Percentiles rank a stretch among this genome's conserved stretches.
Evolutionary conservation across 2,113 vertebrate species (phyloP).

Genomic region (Merops nubicus): DNA sequence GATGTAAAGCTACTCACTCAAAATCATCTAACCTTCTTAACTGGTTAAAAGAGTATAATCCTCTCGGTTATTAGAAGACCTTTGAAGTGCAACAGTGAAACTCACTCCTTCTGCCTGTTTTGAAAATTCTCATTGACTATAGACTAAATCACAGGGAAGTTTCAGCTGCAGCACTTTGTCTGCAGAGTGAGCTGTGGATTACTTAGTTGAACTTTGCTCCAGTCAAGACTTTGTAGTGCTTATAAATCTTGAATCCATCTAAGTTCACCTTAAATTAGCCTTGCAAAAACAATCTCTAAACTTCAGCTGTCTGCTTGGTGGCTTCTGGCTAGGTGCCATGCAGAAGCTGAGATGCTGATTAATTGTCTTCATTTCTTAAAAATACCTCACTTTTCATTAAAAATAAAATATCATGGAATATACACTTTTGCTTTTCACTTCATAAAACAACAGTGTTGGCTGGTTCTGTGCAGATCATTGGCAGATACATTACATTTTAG

Average conservation of each 20-base stretch:
- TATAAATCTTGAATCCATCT: conserved; percentile 84
- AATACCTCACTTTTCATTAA: conserved; percentile 17
- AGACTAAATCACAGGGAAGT: conserved; percentile 68
- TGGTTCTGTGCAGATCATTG: conserved; percentile 72
- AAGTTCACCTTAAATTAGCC: conserved; percentile 79
- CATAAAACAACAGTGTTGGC: conserved; percentile 72
- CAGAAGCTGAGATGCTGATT: conserved; percentile 75
- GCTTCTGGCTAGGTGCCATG: conserved; percentile 80
- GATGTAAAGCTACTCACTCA: conserved; percentile 69
- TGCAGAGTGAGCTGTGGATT: conserved; percentile 68
- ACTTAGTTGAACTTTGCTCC: conserved; percentile 82
- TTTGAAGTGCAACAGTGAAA: conserved; percentile 89
- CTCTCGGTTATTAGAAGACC: conserved; percentile 86
- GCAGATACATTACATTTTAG: conserved; percentile 75
- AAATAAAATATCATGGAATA: conserved; percentile 63
- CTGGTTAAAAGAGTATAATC: conserved; percentile 90
- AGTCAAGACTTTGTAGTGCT: conserved; percentile 77
- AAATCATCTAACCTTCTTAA: conserved; percentile 80
- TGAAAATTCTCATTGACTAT: conserved; percentile 80
- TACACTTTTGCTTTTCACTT: conserved; percentile 72
- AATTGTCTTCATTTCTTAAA: conserved; percentile 77
- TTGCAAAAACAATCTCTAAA: conserved; percentile 74
- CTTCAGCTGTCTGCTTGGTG: conserved; percentile 76
- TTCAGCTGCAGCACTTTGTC: conserved; percentile 62
- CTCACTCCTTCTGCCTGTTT: conserved; percentile 80